Conservation (phyloP, 2,113 vertebrate species). For the Oncorhynchus mykiss region DNA sequence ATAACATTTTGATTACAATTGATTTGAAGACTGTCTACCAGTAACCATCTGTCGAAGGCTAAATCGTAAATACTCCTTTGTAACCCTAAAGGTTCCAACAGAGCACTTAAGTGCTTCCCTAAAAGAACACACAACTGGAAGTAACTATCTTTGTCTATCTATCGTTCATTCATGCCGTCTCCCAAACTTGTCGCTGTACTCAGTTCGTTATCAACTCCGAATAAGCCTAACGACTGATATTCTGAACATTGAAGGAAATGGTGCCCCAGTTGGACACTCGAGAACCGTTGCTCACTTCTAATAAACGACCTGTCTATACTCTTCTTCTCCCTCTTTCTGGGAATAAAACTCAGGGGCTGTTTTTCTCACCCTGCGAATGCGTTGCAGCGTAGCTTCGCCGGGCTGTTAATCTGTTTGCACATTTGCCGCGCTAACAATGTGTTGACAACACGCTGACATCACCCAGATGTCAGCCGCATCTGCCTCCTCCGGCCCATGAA, state of each 20-base stretch:
- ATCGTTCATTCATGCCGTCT: too few species aligned
- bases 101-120: too few species aligned
- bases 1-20: too few species aligned
- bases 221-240: neutral
- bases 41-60: too few species aligned
- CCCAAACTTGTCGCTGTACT: too few species aligned
- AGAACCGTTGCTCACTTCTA: neutral
- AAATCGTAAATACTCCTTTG: too few species aligned
- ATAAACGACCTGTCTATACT: neutral
- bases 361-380: constrained; percentile 56
- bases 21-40: too few species aligned
- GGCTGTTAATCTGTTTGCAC: constrained; percentile 65
- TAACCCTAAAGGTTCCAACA: too few species aligned
- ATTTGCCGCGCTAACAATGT: constrained; percentile 70
- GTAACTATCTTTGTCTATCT: too few species aligned
- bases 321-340: neutral
- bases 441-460: constrained; percentile 76
- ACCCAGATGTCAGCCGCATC: constrained; percentile 75
- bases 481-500: constrained; percentile 62
- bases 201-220: too few species aligned
- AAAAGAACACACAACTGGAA: too few species aligned
- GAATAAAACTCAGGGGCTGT: constrained; percentile 45
- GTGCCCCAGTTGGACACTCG: neutral
- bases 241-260: neutral
- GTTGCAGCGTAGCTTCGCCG: constrained; percentile 48